A percentile compares a stretch with the other conserved stretches of the same genome.
phyloP scores from a whole-genome alignment of 1,140 invertebrate genomes.

The Eupristina koningsbergeri region DNA sequence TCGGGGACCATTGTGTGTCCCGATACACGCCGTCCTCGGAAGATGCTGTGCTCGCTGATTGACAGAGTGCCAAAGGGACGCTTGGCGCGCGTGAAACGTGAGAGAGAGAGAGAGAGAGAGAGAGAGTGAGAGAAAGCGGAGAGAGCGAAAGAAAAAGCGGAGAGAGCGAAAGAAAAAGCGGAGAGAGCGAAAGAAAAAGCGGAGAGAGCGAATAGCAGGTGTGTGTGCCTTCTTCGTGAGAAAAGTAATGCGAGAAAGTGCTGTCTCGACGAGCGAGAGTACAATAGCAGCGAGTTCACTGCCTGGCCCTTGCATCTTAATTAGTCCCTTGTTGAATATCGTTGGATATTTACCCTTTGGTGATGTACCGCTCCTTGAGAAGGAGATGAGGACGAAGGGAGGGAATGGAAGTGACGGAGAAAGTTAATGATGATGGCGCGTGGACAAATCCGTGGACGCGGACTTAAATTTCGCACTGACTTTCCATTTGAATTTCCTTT shows the following conservation, averaged over 20 bases:
- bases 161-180: neutral
- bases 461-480: neutral
- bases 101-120: neutral
- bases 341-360: conserved; percentile 5
- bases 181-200: neutral
- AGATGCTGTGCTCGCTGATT: conserved; percentile 12
- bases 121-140: neutral
- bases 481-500: neutral
- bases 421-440: neutral
- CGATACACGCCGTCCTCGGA: too few relatives aligned
- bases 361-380: neutral
- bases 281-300: conserved; percentile 37
- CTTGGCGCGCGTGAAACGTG: neutral
- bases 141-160: neutral
- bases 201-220: neutral
- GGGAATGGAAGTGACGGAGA: neutral
- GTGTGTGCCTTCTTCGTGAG: conserved; percentile 28
- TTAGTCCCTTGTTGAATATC: conserved; percentile 29
- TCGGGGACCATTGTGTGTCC: neutral
- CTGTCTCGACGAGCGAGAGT: neutral
- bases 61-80: conserved; percentile 40
- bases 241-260: neutral
- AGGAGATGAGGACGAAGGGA: neutral
- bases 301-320: conserved; percentile 34
- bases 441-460: neutral